These are phyloP conservation scores for Enteromius fasciolatus DNA, from an alignment of 2,797 vertebrate species.

Conservation along the genomic window DNA sequence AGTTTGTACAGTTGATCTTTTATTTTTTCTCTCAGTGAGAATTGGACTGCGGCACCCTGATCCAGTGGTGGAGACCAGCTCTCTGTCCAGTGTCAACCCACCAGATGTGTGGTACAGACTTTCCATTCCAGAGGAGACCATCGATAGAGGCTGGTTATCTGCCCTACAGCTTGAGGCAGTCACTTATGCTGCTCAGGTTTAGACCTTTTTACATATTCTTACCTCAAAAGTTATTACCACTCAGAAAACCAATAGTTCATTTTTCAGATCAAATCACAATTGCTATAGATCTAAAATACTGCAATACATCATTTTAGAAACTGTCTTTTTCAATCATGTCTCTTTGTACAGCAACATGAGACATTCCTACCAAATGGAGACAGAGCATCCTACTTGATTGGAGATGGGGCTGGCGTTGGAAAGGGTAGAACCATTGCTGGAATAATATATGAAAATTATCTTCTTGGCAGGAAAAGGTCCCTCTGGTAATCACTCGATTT, in stretches of 20 bases:
- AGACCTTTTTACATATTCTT: neutral
- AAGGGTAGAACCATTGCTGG: conserved; percentile 98
- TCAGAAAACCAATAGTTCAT: neutral
- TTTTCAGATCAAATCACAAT: conserved; percentile 2
- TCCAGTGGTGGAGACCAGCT: conserved; percentile 96
- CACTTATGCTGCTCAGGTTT: conserved; percentile 95
- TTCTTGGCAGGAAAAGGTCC: conserved; percentile 94
- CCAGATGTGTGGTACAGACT: conserved; percentile 97
- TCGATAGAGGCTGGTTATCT: conserved; percentile 93
- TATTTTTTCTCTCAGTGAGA: conserved; percentile 79
- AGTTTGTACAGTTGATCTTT: conserved; percentile 8
- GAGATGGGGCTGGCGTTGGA: conserved; percentile 96
- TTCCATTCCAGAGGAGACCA: conserved; percentile 91
- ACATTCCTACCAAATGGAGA: conserved; percentile 95
- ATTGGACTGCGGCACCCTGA: conserved; percentile 94
- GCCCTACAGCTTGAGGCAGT: conserved; percentile 96
- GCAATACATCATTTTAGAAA: neutral
- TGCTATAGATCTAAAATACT: neutral
- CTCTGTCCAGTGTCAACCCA: conserved; percentile 93
- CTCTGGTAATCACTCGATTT: conserved; percentile 85
- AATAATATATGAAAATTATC: conserved; percentile 97
- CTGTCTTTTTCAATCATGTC: neutral
- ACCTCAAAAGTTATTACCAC: neutral
- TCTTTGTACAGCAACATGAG: conserved; percentile 89
- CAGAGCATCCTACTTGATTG: conserved; percentile 95